Percentiles rank a stretch among this genome's conserved stretches.
phyloP scores from a whole-genome alignment of 2,797 vertebrate genomes.

The Tinamus major region DNA sequence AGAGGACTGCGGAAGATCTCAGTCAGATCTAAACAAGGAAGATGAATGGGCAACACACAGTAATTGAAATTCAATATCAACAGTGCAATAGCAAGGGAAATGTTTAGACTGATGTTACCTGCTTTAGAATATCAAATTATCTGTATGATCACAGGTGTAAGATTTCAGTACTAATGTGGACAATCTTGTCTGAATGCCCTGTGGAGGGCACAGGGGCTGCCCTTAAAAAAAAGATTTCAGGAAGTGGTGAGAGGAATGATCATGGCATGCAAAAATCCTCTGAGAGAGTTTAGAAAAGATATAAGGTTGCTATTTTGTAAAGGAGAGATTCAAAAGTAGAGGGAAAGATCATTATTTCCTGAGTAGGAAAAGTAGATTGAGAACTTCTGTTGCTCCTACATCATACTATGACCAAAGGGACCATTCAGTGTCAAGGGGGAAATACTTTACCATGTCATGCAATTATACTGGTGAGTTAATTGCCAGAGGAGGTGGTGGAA shows the following conservation, averaged over 20 bases:
- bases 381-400: neutral
- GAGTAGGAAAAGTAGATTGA: neutral
- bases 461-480: neutral
- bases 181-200: neutral
- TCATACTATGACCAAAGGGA: neutral
- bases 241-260: neutral
- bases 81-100: neutral
- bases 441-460: neutral
- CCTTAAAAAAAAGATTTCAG: neutral
- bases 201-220: neutral
- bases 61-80: neutral
- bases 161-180: neutral
- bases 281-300: neutral
- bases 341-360: neutral
- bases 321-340: neutral
- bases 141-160: neutral
- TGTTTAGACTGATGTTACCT: neutral
- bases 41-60: accelerated
- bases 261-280: neutral
- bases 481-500: neutral
- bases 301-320: neutral
- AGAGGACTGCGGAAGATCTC: neutral
- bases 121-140: neutral
- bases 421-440: neutral
- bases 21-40: neutral